Percentiles rank a stretch among this genome's conserved stretches.
Conservation (phyloP, 2,888 invertebrate species). For the Eilema caniola region DNA sequence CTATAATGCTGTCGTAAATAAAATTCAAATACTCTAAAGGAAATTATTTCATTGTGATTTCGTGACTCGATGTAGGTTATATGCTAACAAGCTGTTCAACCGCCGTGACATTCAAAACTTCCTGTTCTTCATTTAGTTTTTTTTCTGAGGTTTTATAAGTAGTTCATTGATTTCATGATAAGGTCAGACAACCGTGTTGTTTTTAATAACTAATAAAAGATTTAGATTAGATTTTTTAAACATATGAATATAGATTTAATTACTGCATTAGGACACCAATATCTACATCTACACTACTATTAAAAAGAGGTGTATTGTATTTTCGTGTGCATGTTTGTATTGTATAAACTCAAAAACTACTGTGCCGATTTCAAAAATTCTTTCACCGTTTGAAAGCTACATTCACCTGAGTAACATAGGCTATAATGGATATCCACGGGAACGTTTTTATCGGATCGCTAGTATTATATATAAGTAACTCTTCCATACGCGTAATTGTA, state of each 20-base stretch:
- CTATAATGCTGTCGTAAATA: conserved; percentile 20
- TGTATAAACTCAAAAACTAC: too few species aligned
- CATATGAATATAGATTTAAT: too few species aligned
- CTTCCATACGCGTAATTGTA: background rate
- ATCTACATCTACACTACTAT: too few species aligned
- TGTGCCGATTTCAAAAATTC: too few species aligned
- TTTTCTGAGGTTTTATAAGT: background rate
- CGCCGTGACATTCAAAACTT: conserved; percentile 7
- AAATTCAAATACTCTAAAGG: conserved; percentile 18
- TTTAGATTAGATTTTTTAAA: background rate
- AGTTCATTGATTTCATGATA: background rate
- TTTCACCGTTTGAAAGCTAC: too few species aligned
- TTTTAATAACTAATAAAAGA: background rate
- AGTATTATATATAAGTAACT: conserved; percentile 3
- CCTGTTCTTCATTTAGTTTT: background rate
- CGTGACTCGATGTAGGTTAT: conserved; percentile 43
- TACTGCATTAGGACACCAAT: too few species aligned
- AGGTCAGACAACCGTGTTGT: background rate
- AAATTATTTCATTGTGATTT: conserved; percentile 27
- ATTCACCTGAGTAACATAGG: too few species aligned
- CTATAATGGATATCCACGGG: too few species aligned
- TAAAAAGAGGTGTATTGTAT: too few species aligned
- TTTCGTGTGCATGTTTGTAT: too few species aligned
- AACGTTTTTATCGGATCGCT: too few species aligned
- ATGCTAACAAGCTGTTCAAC: conserved; percentile 38